phyloP scores from a whole-genome alignment of 1,140 invertebrate species.

The Pentalonia nigronervosa region DNA sequence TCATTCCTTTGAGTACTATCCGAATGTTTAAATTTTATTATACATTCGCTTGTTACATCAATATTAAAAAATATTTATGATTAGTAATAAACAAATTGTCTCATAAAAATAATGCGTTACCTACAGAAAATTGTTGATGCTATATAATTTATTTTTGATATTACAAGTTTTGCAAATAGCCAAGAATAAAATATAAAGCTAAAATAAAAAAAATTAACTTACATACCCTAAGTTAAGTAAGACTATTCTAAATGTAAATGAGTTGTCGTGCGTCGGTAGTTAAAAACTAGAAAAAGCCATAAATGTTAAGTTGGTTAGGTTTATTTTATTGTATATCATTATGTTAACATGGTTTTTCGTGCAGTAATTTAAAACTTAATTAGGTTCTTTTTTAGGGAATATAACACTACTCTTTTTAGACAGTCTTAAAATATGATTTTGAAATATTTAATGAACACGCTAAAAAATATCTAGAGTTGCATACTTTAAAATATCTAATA shows the following conservation, averaged over 20 bases:
- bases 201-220: not conserved
- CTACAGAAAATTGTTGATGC: not conserved
- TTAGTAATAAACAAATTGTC: not conserved
- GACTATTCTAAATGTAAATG: not conserved
- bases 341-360: not conserved
- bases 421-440: not conserved
- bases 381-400: not conserved
- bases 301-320: not conserved
- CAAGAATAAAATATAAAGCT: not conserved
- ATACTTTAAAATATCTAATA: not conserved
- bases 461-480: not conserved
- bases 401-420: not conserved
- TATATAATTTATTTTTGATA: conserved; percentile 16
- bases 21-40: not conserved
- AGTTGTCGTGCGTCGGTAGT: not conserved
- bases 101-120: not conserved
- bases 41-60: not conserved
- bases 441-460: not conserved
- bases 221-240: not conserved
- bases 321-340: too few species aligned
- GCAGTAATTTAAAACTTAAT: not conserved
- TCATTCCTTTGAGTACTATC: not conserved
- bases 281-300: not conserved
- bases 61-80: not conserved
- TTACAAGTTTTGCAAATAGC: not conserved